A percentile compares a stretch with the other conserved stretches of the same genome.
These are phyloP conservation scores for Drosophila cardini DNA, from an alignment of 1,140 invertebrate species.

Conservation along the genomic window DNA sequence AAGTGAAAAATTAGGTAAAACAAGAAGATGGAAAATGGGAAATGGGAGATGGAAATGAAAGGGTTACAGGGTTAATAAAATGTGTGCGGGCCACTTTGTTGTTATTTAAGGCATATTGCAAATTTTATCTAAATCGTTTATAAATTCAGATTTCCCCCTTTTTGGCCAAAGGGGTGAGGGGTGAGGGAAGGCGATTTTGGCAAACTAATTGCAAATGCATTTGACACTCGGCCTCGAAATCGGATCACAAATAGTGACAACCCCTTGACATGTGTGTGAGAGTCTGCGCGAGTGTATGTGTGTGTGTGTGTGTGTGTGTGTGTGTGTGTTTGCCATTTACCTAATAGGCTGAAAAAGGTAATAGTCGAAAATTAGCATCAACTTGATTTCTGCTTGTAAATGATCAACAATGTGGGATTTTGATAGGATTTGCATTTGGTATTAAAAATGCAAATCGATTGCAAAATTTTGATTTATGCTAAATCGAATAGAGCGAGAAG, in stretches of 20 bases:
- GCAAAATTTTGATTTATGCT: not conserved
- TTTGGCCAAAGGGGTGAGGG: slow-evolving; percentile 13
- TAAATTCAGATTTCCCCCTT: slow-evolving; percentile 64
- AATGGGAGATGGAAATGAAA: slow-evolving; percentile 14
- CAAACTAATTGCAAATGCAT: slow-evolving; percentile 80
- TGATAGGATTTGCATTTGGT: slow-evolving; percentile 40
- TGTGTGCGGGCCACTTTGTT: slow-evolving; percentile 59
- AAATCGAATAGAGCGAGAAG: not conserved
- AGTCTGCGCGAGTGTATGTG: slow-evolving; percentile 1
- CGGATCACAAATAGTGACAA: slow-evolving; percentile 54
- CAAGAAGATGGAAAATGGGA: slow-evolving; percentile 26
- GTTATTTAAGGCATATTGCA: slow-evolving; percentile 47
- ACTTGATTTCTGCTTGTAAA: slow-evolving; percentile 75
- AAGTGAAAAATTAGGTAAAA: slow-evolving; percentile 76
- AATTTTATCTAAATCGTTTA: slow-evolving; percentile 77
- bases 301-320: slow-evolving; percentile 29
- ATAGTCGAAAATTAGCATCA: slow-evolving; percentile 51
- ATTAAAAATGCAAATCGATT: slow-evolving; percentile 42
- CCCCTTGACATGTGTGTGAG: slow-evolving; percentile 55
- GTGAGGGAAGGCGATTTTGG: slow-evolving; percentile 49
- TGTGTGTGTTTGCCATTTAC: slow-evolving; percentile 47
- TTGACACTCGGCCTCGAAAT: slow-evolving; percentile 54
- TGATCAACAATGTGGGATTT: slow-evolving; percentile 67
- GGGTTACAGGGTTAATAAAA: slow-evolving; percentile 23
- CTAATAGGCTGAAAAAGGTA: slow-evolving; percentile 62